These are phyloP conservation scores for Lepus oiostolus DNA, from an alignment of 2,797 vertebrate genomes.

Conservation along the genomic window DNA sequence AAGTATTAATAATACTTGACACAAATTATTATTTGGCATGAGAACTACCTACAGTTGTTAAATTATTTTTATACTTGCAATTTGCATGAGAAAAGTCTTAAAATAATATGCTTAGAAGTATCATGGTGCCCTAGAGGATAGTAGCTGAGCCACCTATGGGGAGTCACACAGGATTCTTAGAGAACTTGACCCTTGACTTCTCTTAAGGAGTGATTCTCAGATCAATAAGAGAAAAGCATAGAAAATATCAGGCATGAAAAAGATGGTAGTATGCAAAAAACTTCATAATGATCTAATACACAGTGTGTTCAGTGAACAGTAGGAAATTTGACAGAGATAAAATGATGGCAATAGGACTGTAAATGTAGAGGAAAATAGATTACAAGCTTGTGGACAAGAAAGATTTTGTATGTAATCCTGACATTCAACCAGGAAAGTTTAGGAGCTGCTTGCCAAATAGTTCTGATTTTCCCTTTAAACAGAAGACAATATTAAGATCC, in stretches of 20 bases:
- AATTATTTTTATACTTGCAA: no score
- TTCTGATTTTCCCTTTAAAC: not conserved
- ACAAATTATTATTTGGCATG: no score
- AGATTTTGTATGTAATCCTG: not conserved
- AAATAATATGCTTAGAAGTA: not conserved
- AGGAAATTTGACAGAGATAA: not conserved
- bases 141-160: not conserved
- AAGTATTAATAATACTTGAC: no score
- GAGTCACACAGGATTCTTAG: not conserved
- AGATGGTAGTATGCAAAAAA: not conserved
- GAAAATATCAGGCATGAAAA: not conserved
- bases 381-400: not conserved
- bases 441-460: not conserved
- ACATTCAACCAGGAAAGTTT: not conserved
- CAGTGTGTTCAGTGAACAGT: not conserved
- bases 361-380: not conserved
- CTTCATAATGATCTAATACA: not conserved
- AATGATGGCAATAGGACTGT: not conserved
- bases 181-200: not conserved
- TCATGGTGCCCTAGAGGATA: not conserved
- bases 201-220: slow-evolving; percentile 14
- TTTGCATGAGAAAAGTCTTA: not conserved
- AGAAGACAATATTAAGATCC: not conserved
- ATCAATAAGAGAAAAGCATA: not conserved
- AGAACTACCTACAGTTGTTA: no score